Evolutionary conservation across 2,888 invertebrate species (phyloP), one percentile per base, ranked within the genome.

Genomic region (Spodoptera exigua): DNA sequence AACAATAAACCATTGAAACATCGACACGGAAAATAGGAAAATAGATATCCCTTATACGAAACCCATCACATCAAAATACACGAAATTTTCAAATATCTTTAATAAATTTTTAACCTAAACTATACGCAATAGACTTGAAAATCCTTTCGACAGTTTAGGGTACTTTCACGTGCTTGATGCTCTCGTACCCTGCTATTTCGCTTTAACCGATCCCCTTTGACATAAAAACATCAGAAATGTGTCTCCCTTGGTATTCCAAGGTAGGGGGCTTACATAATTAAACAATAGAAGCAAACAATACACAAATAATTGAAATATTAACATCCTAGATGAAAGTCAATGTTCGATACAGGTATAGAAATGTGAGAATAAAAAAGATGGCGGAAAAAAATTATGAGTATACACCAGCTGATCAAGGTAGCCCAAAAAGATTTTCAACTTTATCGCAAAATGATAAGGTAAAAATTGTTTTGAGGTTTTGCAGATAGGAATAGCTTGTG

Each of bases 271-370:
- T 66, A 64, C 68, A 71, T 76, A 76, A 76, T 76, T 69, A 76
- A 76, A 71, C 58, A 41, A 58, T 35, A 68, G 37, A 21, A 48
- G 41, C 52, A 47, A 34, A 60, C 49, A 68, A 61, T 61, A 61
- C 70, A 53, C 68, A 69, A 71, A 76, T 74, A 66, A 74, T 71
- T 68, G 57, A 64, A 71, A 61, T 69, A 65, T 68, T 66, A 64
- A 75, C 51, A 40, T 49, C 34, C 13, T 43, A 17, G 35, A 60
- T 63, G 32, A 56, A 57, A 47, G 44, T 54, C 48, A 39, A 34
- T 49, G 52, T 61, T 61, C 56, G 36, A 60, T 61, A 53, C 47
- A 54, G 44, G 46, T 48, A 41, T 41, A 32, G 14, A 37, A 27
- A 14, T 34, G 11, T 13, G 53, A 32, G 37, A 43, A 67, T 67